phyloP scores from a whole-genome alignment of 2,113 vertebrate species.

The Neomonachus schauinslandi region DNA sequence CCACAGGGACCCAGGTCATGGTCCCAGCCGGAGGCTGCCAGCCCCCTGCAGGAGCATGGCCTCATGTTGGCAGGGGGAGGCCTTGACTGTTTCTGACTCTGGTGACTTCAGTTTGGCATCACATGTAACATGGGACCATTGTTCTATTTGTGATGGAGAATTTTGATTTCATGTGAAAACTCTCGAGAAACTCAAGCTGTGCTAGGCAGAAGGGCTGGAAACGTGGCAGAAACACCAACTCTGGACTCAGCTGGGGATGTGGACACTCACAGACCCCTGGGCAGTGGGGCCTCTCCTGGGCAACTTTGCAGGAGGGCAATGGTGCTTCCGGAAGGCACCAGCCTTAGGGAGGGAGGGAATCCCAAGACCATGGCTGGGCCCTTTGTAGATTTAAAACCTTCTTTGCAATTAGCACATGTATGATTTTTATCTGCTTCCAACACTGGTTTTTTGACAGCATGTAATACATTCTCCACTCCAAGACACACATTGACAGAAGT shows the following conservation, averaged over 20 bases:
- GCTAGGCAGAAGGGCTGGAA: not conserved
- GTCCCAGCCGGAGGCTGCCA: not conserved
- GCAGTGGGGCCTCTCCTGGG: not conserved
- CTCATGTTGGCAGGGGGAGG: not conserved
- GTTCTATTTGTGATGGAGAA: accelerated
- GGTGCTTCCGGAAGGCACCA: not conserved
- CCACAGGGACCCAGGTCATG: accelerated
- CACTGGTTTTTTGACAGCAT: not conserved
- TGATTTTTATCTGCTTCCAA: not conserved
- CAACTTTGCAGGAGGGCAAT: accelerated
- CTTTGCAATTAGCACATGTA: not conserved
- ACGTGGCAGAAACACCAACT: not conserved
- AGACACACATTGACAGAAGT: accelerated
- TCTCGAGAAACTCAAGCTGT: no score
- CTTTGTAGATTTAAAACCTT: not conserved
- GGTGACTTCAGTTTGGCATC: not conserved
- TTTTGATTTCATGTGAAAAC: not conserved
- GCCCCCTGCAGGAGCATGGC: not conserved
- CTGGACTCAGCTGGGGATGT: not conserved
- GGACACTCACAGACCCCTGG: not conserved
- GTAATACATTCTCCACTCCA: accelerated
- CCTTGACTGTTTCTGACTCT: not conserved
- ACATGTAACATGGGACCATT: accelerated
- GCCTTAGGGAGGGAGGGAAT: accelerated
- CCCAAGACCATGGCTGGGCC: no score